These are phyloP conservation scores for Agrochola circellaris DNA, from an alignment of 2,888 invertebrate species.

Conservation along the genomic window DNA sequence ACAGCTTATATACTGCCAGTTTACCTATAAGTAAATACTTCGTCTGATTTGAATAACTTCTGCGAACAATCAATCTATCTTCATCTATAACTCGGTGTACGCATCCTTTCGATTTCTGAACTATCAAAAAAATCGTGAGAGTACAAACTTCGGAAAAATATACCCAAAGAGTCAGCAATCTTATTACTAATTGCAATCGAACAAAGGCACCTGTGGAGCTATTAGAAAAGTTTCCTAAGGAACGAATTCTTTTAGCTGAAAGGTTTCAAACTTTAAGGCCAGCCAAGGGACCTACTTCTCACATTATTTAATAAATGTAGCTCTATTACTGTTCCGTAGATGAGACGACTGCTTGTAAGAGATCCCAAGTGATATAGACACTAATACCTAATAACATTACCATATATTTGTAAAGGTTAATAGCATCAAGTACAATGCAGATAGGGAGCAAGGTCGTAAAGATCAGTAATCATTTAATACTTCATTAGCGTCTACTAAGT, in stretches of 20 bases:
- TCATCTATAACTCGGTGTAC: neutral
- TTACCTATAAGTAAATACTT: neutral
- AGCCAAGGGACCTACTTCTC: too few species aligned
- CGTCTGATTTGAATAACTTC: neutral
- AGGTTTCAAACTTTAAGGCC: neutral
- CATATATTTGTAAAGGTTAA: conserved; percentile 62
- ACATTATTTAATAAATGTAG: too few species aligned
- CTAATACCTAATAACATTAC: conserved; percentile 34
- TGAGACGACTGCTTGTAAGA: neutral
- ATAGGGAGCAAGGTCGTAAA: conserved; percentile 58
- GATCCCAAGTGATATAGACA: conserved; percentile 16
- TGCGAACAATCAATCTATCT: neutral
- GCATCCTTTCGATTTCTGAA: neutral
- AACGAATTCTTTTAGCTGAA: neutral
- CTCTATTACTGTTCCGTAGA: neutral
- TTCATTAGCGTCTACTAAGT: conserved; percentile 54
- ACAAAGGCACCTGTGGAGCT: neutral
- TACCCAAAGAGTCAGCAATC: conserved; percentile 10
- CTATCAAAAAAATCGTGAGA: neutral
- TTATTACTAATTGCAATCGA: neutral
- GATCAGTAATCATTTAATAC: conserved; percentile 59
- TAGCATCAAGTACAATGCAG: conserved; percentile 42
- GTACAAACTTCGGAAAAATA: neutral
- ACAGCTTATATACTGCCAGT: neutral
- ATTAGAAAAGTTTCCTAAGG: neutral